Evolutionary conservation across 2,113 vertebrate genomes (phyloP), one percentile per base, ranked within the genome.

Genomic region (Taxidea taxus): DNA sequence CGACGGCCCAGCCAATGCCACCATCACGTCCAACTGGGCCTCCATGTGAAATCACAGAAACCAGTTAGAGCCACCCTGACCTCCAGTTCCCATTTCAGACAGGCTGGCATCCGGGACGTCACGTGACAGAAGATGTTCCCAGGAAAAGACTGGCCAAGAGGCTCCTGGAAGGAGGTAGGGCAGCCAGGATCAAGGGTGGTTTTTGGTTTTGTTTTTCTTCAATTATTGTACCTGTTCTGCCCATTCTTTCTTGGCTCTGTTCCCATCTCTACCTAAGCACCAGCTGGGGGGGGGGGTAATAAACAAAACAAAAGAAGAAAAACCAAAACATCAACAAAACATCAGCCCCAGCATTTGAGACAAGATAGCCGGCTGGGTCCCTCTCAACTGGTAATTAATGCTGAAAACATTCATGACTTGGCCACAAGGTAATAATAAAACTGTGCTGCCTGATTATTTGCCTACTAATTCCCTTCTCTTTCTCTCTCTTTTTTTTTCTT

Each of bases 381-480:
- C n/a, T 56, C 42, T 62, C 34, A 58, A 51, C 93, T 93, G 54
- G 27, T 95, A 85, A 97, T 96, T 84, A 84, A 90, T 34, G 20
- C 78, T n/a, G 64, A 89, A 84, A 96, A 94, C 3, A 37, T 77
- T 87, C 80, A 1, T 42, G 78, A 96, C 82, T 90, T n/a, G 56
- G 78, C 68, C 2, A 0, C 92, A 77, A 97, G 80, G 77, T 96
- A 80, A 83, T 83, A 87, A 97, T 88, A 95, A 93, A 94, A 94
- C 60, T 1, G 1, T 44, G 6, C 31, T 37, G 75, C 70, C 95
- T 91, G 64, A 92, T 92, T 81, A 94, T 58, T 95, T 80, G 93
- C 87, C 74, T 96, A 62, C 94, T 85, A 88, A 96, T 90, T 96
- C 94, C 92, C 64, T 92, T 83, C 93, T 87, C 49, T n/a, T 4